Evolutionary conservation across 2,888 invertebrate species (phyloP).

Genomic region (Pachliopta kotzebuea): DNA sequence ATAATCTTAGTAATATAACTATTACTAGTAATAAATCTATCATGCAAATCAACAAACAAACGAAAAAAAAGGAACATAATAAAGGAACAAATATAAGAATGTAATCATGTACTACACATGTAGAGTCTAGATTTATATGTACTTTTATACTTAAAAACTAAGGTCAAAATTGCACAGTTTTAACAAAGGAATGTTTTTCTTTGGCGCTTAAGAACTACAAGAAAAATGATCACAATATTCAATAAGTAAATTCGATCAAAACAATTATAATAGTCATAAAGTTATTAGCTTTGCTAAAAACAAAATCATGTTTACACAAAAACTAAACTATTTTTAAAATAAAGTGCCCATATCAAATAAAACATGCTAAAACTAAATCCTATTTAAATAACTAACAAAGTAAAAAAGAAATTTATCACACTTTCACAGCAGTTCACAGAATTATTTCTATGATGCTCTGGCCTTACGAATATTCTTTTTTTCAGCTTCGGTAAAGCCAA

Average conservation of each 20-base stretch:
- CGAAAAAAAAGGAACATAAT: slow-evolving; percentile 35
- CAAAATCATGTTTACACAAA: slow-evolving; percentile 13
- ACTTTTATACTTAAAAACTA: slow-evolving; percentile 46
- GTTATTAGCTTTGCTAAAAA: slow-evolving; percentile 22
- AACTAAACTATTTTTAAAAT: slow-evolving; percentile 17
- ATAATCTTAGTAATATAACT: slow-evolving; percentile 3
- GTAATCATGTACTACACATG: slow-evolving; percentile 45
- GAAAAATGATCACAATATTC: slow-evolving; percentile 60
- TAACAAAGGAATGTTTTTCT: slow-evolving; percentile 62
- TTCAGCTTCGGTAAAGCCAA: slow-evolving; percentile 91
- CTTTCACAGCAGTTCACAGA: slow-evolving; percentile 52
- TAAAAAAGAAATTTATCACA: slow-evolving; percentile 58
- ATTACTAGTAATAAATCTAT: slow-evolving; percentile 38
- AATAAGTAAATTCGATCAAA: slow-evolving; percentile 60
- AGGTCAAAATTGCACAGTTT: slow-evolving; percentile 67
- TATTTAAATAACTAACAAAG: slow-evolving; percentile 48
- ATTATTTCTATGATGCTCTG: slow-evolving; percentile 66
- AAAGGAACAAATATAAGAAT: slow-evolving; percentile 48
- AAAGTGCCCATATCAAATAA: slow-evolving; percentile 28
- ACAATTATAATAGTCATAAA: slow-evolving; percentile 11
- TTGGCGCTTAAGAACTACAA: slow-evolving; percentile 67
- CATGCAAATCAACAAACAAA: slow-evolving; percentile 54
- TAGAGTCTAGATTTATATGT: slow-evolving; percentile 42
- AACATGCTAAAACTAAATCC: slow-evolving; percentile 44
- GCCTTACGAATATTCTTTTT: slow-evolving; percentile 89